Evolutionary conservation across 1,140 invertebrate genomes (phyloP).

Genomic region (Octopus bimaculoides): DNA sequence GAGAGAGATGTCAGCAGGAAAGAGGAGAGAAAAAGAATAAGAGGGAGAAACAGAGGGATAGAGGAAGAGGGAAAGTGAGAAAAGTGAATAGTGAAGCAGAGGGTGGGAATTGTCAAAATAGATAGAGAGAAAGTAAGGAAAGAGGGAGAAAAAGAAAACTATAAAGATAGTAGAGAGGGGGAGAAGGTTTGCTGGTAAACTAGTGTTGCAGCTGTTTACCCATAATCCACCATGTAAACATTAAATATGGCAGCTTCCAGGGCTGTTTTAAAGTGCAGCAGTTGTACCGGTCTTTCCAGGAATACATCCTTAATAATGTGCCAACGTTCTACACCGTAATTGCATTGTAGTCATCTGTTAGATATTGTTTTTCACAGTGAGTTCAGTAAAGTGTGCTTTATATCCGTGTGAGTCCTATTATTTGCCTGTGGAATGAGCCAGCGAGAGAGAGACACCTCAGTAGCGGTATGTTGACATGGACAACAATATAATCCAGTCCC

Average conservation of each 20-base stretch:
- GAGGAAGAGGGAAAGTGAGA: not conserved
- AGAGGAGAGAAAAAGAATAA: not conserved
- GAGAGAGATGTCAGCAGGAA: too few species aligned
- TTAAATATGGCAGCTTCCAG: slow-evolving; percentile 8
- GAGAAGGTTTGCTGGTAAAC: not conserved
- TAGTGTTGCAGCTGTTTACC: not conserved
- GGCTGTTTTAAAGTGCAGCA: not conserved
- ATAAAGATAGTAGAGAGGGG: too few species aligned
- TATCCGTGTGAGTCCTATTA: too few species aligned
- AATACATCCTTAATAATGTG: not conserved
- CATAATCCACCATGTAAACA: slow-evolving; percentile 11
- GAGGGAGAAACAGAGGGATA: not conserved
- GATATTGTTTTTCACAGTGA: too few species aligned
- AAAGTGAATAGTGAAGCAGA: not conserved
- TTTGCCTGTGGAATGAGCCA: too few species aligned
- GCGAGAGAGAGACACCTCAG: too few species aligned
- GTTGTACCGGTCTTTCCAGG: not conserved
- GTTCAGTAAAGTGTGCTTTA: too few species aligned
- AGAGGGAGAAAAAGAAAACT: not conserved
- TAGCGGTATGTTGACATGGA: too few species aligned
- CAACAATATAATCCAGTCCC: too few species aligned
- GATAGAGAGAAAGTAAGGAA: not conserved
- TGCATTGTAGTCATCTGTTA: too few species aligned
- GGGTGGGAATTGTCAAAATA: not conserved
- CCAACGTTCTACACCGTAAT: too few species aligned